Evolutionary conservation across 1,140 invertebrate genomes (phyloP).

Genomic region (Oncopodura yosiiana): DNA sequence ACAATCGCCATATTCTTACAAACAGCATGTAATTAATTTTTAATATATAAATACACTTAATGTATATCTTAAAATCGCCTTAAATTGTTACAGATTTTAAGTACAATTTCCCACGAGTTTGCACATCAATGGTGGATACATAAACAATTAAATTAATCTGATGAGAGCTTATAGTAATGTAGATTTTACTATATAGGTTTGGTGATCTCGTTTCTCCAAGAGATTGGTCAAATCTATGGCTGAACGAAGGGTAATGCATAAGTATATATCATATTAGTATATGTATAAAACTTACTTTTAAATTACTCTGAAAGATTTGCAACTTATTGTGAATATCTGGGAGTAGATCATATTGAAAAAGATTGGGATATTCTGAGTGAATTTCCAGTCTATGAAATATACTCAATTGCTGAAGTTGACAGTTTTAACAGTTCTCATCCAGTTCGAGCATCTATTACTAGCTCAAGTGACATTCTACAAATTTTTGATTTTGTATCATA

Average conservation of each 20-base stretch:
- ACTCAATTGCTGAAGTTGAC: constrained; percentile 72
- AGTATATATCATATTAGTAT: too few relatives aligned
- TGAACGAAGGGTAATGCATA: too few relatives aligned
- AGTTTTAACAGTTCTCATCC: constrained; percentile 80
- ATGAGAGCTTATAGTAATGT: too few relatives aligned
- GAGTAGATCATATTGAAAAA: constrained; percentile 48
- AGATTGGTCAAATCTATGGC: constrained; percentile 82
- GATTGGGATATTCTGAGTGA: constrained; percentile 72
- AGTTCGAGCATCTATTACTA: constrained; percentile 71
- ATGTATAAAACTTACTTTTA: too few relatives aligned
- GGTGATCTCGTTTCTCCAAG: too few relatives aligned
- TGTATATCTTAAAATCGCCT: too few relatives aligned
- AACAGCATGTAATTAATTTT: constrained; percentile 63
- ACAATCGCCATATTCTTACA: constrained; percentile 54
- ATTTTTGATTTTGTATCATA: constrained; percentile 93
- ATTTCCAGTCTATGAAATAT: constrained; percentile 71
- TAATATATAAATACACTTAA: too few relatives aligned
- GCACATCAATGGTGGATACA: too few relatives aligned
- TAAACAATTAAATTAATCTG: too few relatives aligned
- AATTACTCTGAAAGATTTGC: too few relatives aligned
- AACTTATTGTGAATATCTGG: constrained; percentile 33
- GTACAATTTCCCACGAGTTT: constrained; percentile 43
- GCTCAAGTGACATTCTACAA: constrained; percentile 84
- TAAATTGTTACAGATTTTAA: too few relatives aligned
- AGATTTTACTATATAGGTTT: too few relatives aligned